Base-by-base conservation (phyloP, 1,140 invertebrate species). In the Drosophila orosa region DNA sequence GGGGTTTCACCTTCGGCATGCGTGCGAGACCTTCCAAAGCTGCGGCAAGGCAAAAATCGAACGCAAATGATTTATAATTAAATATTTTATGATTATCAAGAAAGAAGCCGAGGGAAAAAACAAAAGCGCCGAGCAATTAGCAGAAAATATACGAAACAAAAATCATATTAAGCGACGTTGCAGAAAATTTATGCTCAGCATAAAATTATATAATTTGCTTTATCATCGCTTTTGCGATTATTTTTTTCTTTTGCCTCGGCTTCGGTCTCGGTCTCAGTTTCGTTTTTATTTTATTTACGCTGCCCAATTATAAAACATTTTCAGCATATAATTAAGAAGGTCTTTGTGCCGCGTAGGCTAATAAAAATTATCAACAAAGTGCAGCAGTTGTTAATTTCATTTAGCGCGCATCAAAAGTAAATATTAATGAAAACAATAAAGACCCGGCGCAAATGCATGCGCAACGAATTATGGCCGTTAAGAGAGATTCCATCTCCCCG, bases 11-110 rank as follows among this genome's bases (percentile, higher is more conserved):
- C 83, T 86, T 86, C 84, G 60, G 33, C 67, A 82, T 82, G 80
- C 83, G 76, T 83, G 52, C 35, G 83, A 83, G 83, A 74, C 83
- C 79, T 86, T 87, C 84, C 79, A 39, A 60, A 37, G 42, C 52
- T 31, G 45, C 55, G 57, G 42, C 61, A 63, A 58, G 54, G 22
- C 68, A 31, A 77, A 76, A 61, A 77, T 75, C 71, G 77, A 77
- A 87, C 50, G 73, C 74, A 83, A 80, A 87, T 89, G 77, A 87
- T 89, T 89, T 71, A 89, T 84, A 89, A 89, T 89, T 87, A 80
- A 87, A 89, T 84, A 89, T 84, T 89, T 89, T 80, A 89, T 78
- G 81, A 78, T 84, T 89, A 89, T 84, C 40, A 75, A 71, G 52
- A 57, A 71, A 78, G 31, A 75, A 80, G 29, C 60, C 61, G 45